Percentiles rank a stretch among this genome's conserved stretches.
phyloP scores from a whole-genome alignment of 2,113 vertebrate species.

The Cyphomyrus discorhynchus region DNA sequence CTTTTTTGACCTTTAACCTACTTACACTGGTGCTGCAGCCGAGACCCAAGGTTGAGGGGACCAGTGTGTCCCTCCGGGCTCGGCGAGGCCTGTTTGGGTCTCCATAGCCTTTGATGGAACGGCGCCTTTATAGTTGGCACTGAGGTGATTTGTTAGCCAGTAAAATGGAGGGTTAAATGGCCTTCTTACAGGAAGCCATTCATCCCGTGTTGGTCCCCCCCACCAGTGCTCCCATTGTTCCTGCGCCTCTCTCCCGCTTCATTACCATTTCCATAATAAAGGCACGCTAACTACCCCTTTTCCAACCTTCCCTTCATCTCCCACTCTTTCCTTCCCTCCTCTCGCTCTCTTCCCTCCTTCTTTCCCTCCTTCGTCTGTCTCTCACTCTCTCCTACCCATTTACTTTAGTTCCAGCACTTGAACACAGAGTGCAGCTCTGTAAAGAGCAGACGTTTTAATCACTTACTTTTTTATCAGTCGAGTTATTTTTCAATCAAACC shows the following conservation, averaged over 20 bases:
- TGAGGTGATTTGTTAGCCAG: conserved; percentile 37
- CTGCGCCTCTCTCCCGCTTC: conserved; percentile 7
- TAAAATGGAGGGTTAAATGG: conserved; percentile 27
- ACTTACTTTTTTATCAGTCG: background rate
- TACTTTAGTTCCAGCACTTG: background rate
- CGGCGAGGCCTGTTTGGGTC: conserved; percentile 31
- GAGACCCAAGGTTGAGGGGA: background rate
- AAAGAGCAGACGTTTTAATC: background rate
- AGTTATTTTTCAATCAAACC: background rate
- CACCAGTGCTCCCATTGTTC: conserved; percentile 12
- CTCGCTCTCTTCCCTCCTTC: conserved; percentile 7
- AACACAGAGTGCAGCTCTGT: background rate
- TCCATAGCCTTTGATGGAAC: conserved; percentile 61
- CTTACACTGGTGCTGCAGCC: background rate
- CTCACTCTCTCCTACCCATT: background rate
- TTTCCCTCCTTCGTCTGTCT: background rate
- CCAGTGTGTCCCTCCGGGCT: background rate
- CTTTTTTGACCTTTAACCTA: background rate
- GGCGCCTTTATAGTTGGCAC: conserved; percentile 46
- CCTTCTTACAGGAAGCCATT: conserved; percentile 34
- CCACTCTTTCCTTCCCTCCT: conserved; percentile 35
- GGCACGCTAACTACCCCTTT: conserved; percentile 67
- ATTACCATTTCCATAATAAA: conserved; percentile 54
- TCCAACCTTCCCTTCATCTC: conserved; percentile 66
- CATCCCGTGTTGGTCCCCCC: conserved; percentile 14